Conservation (phyloP, 2,888 invertebrate species). For the Rhingia campestris region DNA sequence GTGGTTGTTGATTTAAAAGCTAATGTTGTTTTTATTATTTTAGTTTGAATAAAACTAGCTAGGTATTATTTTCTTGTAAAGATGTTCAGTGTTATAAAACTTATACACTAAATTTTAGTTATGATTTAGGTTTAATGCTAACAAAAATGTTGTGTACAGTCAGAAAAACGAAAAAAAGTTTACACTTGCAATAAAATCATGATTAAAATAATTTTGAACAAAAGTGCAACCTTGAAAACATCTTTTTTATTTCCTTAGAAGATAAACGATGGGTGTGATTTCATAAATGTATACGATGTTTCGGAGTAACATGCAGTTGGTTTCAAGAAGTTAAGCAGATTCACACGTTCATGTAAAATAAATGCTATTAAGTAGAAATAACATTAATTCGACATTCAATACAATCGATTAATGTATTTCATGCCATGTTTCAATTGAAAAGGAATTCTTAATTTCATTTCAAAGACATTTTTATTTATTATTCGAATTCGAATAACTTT, state of each 20-base stretch:
- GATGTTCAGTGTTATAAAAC: slow-evolving; percentile 39
- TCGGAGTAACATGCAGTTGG: too few relatives aligned
- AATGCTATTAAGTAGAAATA: too few relatives aligned
- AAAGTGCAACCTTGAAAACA: slow-evolving; percentile 18
- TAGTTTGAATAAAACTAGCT: slow-evolving; percentile 28
- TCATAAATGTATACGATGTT: too few relatives aligned
- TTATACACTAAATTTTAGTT: slow-evolving; percentile 44
- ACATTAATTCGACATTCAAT: too few relatives aligned
- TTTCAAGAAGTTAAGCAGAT: too few relatives aligned
- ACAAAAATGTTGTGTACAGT: slow-evolving; percentile 19
- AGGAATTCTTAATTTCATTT: too few relatives aligned
- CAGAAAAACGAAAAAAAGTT: slow-evolving; percentile 7
- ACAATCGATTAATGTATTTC: too few relatives aligned
- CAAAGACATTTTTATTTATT: too few relatives aligned
- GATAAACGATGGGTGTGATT: slow-evolving; percentile 4
- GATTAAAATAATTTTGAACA: slow-evolving; percentile 10
- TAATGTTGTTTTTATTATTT: slow-evolving; percentile 41
- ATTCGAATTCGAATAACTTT: too few relatives aligned
- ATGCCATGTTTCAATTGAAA: too few relatives aligned
- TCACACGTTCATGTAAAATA: too few relatives aligned
- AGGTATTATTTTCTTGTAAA: slow-evolving; percentile 23
- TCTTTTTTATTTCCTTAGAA: background rate
- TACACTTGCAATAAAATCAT: slow-evolving; percentile 20
- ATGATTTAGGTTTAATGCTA: slow-evolving; percentile 44
- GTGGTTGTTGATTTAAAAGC: slow-evolving; percentile 60